Conservation (phyloP, 30 jellyfish, hydroid and myxozoan species). For the Morbakka virulenta region DNA sequence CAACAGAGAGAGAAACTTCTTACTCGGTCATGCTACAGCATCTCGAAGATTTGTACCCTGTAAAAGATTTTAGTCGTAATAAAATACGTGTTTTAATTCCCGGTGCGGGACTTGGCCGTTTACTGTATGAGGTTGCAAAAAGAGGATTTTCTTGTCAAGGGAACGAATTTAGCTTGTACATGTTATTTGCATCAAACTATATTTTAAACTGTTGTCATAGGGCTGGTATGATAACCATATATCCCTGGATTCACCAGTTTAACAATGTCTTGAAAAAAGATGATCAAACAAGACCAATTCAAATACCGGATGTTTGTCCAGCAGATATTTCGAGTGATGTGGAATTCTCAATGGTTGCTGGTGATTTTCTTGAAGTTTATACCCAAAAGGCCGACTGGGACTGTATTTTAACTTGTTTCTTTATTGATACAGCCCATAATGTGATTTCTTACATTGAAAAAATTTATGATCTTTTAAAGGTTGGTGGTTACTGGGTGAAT, state of each 20-base stretch:
- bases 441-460: constrained; percentile 83
- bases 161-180: constrained; percentile 87
- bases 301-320: constrained; percentile 90
- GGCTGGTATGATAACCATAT: constrained; percentile 36
- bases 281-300: constrained; percentile 70
- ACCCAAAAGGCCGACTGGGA: constrained; percentile 53
- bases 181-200: constrained; percentile 96
- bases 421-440: constrained; percentile 97
- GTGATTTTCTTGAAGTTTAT: constrained; percentile 94
- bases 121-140: constrained; percentile 83
- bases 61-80: constrained; percentile 17
- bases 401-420: constrained; percentile 84
- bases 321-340: constrained; percentile 44
- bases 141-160: constrained; percentile 91
- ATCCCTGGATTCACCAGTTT: constrained; percentile 98
- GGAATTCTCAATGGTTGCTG: constrained; percentile 93
- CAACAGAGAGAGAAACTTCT: constrained; percentile 61
- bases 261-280: constrained; percentile 53
- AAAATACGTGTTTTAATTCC: constrained; percentile 78
- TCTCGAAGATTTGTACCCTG: constrained; percentile 54
- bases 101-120: constrained; percentile 99
- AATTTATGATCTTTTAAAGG: constrained; percentile 66
- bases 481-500: constrained; percentile 97
- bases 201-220: constrained; percentile 48
- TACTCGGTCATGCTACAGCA: constrained; percentile 72